phyloP scores from a whole-genome alignment of 2,888 invertebrate genomes.

The Thereva unica region DNA sequence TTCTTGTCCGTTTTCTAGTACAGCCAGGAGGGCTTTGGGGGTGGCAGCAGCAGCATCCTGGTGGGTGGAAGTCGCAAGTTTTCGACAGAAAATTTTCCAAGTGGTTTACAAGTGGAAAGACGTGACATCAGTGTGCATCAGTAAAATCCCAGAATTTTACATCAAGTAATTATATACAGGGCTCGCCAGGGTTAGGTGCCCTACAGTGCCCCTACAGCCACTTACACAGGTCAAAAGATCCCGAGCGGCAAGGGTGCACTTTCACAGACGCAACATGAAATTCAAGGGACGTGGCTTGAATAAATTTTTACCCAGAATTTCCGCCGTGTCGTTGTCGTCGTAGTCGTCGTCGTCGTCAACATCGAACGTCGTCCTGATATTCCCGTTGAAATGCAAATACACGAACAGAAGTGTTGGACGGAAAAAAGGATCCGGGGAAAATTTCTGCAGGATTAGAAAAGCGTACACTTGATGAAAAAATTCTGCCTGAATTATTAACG shows the following conservation, averaged over 20 bases:
- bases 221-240: conserved; percentile 9
- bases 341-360: no score
- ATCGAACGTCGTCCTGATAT: no score
- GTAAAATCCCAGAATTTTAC: conserved; percentile 12
- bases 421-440: no score
- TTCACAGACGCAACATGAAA: conserved; percentile 2
- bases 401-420: no score
- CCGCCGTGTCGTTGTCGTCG: no score
- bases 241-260: not conserved
- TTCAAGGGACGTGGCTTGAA: conserved; percentile 1
- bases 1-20: no score
- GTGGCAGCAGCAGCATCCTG: not conserved
- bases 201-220: conserved; percentile 9
- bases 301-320: conserved; percentile 1
- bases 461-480: no score
- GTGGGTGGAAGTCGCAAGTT: not conserved
- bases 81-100: conserved; percentile 13
- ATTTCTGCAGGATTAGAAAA: no score
- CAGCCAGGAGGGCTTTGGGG: no score
- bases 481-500: no score
- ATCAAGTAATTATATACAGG: conserved; percentile 12
- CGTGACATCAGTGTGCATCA: conserved; percentile 11
- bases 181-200: not conserved
- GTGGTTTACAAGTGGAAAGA: conserved; percentile 8
- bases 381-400: no score